These are phyloP conservation scores for Lophius piscatorius DNA, from an alignment of 2,113 vertebrate species.

Conservation along the genomic window DNA sequence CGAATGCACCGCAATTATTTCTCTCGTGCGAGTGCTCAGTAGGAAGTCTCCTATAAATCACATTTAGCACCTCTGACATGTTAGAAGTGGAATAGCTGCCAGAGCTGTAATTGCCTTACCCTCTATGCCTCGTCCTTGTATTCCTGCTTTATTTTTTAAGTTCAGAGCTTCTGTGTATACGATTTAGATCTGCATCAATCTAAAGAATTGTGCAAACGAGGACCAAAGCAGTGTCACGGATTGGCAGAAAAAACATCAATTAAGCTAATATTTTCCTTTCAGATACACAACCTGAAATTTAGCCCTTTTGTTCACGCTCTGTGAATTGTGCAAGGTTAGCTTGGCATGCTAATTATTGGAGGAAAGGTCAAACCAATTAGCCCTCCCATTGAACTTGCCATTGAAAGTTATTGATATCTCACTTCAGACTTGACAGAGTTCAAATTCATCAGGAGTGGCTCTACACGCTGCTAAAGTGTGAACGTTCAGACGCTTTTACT, in stretches of 20 bases:
- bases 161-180: conserved; percentile 4
- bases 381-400: conserved; percentile 72
- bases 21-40: conserved; percentile 49
- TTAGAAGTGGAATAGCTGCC: conserved; percentile 51
- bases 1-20: conserved; percentile 41
- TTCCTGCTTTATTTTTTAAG: conserved; percentile 43
- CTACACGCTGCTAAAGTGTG: conserved; percentile 19
- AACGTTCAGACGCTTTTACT: conserved; percentile 28
- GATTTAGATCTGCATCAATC: conserved; percentile 30
- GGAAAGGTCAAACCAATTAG: conserved; percentile 85
- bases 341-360: conserved; percentile 78
- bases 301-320: conserved; percentile 70
- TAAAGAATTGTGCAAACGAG: conserved; percentile 41
- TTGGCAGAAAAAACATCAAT: conserved; percentile 50
- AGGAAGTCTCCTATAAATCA: conserved; percentile 64
- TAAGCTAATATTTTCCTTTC: conserved; percentile 41
- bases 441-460: conserved; percentile 56
- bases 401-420: conserved; percentile 52
- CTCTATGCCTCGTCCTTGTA: conserved; percentile 33
- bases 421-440: conserved; percentile 63
- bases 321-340: conserved; percentile 65
- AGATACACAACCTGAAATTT: conserved; percentile 43
- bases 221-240: conserved; percentile 25
- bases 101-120: conserved; percentile 56
- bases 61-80: conserved; percentile 61